Base-by-base conservation (phyloP, 1,140 invertebrate species). In the Hylaeus volcanicus region DNA sequence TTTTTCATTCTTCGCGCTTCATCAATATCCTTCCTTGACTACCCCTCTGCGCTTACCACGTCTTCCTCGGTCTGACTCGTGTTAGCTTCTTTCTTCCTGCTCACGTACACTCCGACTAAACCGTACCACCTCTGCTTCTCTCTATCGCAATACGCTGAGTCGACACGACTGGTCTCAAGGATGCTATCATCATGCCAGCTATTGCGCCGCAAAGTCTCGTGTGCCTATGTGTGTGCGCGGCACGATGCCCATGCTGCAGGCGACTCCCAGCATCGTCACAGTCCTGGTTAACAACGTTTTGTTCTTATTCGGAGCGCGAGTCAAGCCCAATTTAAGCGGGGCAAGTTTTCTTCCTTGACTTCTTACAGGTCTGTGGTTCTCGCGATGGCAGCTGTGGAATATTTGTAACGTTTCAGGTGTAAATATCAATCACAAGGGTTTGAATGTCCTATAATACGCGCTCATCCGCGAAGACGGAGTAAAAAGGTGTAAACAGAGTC, bases 121-220 rank as follows among this genome's bases (percentile, higher is more conserved):
- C 53, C 12, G 3, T 26, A 53, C 41, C 51, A 51, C 1, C 60
- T 58, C 70, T 15, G 5, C 12, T 56, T 63, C 63, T 1, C 41
- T 15, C 12, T 61, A 14, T 72, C 53, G 39, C 39, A 76, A 75
- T 53, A 65, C 53, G 72, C 68, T 82, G 66, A 83, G 82, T 71
- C 66, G 66, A 37, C 60, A 14, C 4, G 4, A 15, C n/a, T 26
- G 63, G 48, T 12, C 43, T 60, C 60, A 68, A 39, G 51, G 74
- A 82, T 66, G 26, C 9, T 37, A 58, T 41, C 45, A 48, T 48
- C 39, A 12, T 3, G 48, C 39, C 55, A 60, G 39, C 72, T 68
- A 83, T 81, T 60, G 39, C 66, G 39, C 39, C 56, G 45, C 51
- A 12, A 76, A 77, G 80, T 83, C 56, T 41, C 11, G 39, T 5